A percentile compares a stretch with the other conserved stretches of the same genome.
These are phyloP conservation scores for Acanthiza pusilla DNA, from an alignment of 2,797 vertebrate species.

Conservation along the genomic window DNA sequence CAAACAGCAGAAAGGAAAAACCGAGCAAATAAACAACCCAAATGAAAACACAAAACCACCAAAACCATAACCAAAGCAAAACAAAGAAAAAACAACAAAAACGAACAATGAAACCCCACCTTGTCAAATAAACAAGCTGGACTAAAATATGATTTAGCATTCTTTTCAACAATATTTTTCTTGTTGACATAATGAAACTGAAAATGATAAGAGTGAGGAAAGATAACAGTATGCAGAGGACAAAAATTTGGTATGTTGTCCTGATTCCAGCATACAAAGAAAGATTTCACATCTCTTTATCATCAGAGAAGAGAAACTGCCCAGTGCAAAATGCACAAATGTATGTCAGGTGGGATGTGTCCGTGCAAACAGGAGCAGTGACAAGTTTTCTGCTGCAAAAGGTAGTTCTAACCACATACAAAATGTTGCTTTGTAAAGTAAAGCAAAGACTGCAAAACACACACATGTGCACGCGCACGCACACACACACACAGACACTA, in stretches of 20 bases:
- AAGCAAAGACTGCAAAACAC: background rate
- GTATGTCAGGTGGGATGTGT: background rate
- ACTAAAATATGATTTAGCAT: background rate
- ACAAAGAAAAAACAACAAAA: background rate
- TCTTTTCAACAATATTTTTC: background rate
- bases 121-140: background rate
- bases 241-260: background rate
- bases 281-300: background rate
- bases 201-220: background rate
- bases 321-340: background rate
- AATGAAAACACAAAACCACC: no score
- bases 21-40: background rate
- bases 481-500: background rate
- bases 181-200: background rate
- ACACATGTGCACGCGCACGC: no score
- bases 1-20: background rate
- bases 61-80: no score
- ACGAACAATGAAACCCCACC: no score
- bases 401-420: background rate
- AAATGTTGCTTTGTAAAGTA: background rate
- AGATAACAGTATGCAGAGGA: background rate
- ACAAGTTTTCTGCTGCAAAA: background rate
- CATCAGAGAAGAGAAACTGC: background rate
- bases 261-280: background rate
- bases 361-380: background rate